Conservation (phyloP, 2,888 invertebrate genomes). For the Iselma pallidipennis region DNA sequence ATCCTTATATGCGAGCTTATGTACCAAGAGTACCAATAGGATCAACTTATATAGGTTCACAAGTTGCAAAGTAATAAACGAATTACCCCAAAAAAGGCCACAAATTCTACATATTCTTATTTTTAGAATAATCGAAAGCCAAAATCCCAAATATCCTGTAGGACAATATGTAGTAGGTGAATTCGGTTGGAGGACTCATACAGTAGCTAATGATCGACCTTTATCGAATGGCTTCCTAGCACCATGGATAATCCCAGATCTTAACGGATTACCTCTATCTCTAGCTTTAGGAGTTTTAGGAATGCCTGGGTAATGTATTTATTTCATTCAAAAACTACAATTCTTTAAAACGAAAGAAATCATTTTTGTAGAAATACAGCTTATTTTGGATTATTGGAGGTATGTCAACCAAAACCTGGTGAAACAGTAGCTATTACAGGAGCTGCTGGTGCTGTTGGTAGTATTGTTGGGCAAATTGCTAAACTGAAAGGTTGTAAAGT, state of each 20-base stretch:
- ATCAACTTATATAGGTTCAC: constrained; percentile 30
- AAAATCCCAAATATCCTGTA: constrained; percentile 64
- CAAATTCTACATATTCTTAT: not conserved
- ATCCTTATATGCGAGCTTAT: constrained; percentile 71
- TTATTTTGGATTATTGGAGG: constrained; percentile 71
- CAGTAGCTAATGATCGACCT: constrained; percentile 58
- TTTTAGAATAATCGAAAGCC: constrained; percentile 67
- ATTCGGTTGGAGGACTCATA: constrained; percentile 70
- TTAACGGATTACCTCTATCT: too few species aligned
- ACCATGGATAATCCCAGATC: too few species aligned
- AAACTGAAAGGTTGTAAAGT: constrained; percentile 71
- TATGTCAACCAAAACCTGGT: constrained; percentile 69
- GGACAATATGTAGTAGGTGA: constrained; percentile 64
- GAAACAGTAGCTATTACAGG: constrained; percentile 74
- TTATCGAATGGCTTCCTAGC: too few species aligned
- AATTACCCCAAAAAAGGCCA: not conserved
- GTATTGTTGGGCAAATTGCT: constrained; percentile 78
- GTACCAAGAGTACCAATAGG: constrained; percentile 58
- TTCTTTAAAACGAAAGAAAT: not conserved
- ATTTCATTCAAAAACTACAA: not conserved
- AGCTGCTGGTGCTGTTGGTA: constrained; percentile 77
- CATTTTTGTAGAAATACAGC: constrained; percentile 66
- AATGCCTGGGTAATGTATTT: constrained; percentile 65
- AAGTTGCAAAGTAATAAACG: constrained; percentile 18
- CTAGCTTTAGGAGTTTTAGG: constrained; percentile 66